Evolutionary conservation across 2,797 vertebrate genomes (phyloP).

Genomic region (Staurois parvus): DNA sequence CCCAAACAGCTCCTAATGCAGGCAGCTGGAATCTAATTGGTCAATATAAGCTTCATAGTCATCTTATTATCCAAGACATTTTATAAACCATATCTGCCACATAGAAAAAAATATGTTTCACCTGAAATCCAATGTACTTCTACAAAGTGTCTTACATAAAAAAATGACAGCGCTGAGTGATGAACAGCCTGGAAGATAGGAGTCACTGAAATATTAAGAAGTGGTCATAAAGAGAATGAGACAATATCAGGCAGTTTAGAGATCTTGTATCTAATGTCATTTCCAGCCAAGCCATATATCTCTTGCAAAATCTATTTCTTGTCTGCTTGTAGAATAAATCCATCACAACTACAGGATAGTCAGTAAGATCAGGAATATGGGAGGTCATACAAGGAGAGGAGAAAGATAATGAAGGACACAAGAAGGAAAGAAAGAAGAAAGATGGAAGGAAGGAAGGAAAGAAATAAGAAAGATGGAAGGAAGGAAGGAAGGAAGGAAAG

Average conservation of each 20-base stretch:
- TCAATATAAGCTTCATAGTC: too few relatives aligned
- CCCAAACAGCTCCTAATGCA: too few relatives aligned
- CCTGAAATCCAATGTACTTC: conserved; percentile 1
- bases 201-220: conserved; percentile 49
- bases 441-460: not conserved
- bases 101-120: too few relatives aligned
- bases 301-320: conserved; percentile 5
- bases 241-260: conserved; percentile 19
- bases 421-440: too few relatives aligned
- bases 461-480: not conserved
- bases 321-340: conserved; percentile 3
- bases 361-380: not conserved
- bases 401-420: too few relatives aligned
- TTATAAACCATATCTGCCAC: too few relatives aligned
- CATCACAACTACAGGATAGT: not conserved
- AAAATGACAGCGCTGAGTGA: conserved; percentile 25
- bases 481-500: not conserved
- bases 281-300: conserved; percentile 8
- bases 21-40: too few relatives aligned
- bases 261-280: conserved; percentile 10
- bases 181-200: not conserved
- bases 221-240: conserved; percentile 24
- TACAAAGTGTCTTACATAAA: conserved; percentile 12
- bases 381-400: too few relatives aligned
- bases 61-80: too few relatives aligned